These are phyloP conservation scores for Streptopelia turtur DNA, from an alignment of 2,797 vertebrate genomes.

Conservation along the genomic window DNA sequence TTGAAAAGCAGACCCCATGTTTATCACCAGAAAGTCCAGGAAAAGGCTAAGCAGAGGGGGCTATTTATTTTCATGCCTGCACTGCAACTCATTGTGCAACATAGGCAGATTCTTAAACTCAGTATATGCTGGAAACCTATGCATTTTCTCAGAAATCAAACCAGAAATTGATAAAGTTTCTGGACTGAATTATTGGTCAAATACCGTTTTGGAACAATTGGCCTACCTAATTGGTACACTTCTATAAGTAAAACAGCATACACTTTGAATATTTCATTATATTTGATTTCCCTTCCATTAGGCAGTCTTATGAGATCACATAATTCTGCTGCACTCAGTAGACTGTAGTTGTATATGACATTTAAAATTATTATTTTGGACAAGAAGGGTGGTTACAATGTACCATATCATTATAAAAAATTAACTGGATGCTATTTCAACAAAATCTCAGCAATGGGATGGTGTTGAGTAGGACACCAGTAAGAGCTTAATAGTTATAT, in stretches of 20 bases:
- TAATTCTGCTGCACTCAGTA: not conserved
- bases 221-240: not conserved
- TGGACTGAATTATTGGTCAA: not conserved
- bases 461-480: not conserved
- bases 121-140: not conserved
- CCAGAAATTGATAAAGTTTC: not conserved
- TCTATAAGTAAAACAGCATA: not conserved
- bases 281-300: slow-evolving; percentile 24
- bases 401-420: not conserved
- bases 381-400: not conserved
- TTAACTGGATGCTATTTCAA: not conserved
- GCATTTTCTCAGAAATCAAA: not conserved
- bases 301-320: not conserved
- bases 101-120: not conserved
- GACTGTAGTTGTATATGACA: not conserved
- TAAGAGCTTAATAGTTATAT: not conserved
- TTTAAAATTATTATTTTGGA: not conserved
- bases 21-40: not conserved
- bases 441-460: not conserved
- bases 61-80: not conserved
- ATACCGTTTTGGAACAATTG: not conserved
- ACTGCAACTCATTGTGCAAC: not conserved
- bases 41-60: not conserved
- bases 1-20: not conserved
- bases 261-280: slow-evolving; percentile 11